Evolutionary conservation across 2,888 invertebrate genomes (phyloP).

Genomic region (Frankliniella fusca): DNA sequence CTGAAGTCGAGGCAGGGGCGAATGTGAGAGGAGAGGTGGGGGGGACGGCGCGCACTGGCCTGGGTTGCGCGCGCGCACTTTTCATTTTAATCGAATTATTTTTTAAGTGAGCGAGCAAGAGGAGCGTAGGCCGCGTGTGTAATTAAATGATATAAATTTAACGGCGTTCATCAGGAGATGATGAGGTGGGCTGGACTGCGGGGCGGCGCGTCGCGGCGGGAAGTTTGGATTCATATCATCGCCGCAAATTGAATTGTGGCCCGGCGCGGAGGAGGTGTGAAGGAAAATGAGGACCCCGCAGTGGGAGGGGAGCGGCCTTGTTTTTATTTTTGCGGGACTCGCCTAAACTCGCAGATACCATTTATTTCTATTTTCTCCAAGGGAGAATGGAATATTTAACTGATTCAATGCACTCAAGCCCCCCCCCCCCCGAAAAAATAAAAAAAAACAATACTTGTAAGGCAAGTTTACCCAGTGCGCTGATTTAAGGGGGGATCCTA

Average conservation of each 20-base stretch:
- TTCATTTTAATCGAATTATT: slow-evolving; percentile 23
- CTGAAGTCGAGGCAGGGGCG: no score
- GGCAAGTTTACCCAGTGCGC: no score
- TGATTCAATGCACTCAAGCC: no score
- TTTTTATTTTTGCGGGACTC: no score
- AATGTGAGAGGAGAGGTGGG: neutral
- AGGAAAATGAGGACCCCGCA: no score
- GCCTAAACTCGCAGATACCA: no score
- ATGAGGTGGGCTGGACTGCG: neutral
- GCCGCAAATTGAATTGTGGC: slow-evolving; percentile 8
- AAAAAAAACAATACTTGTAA: no score
- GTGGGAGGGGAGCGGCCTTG: neutral
- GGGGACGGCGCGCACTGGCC: neutral
- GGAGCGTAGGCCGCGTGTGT: neutral
- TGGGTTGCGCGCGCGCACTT: neutral
- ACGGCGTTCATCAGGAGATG: slow-evolving; percentile 16
- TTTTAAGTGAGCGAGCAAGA: neutral
- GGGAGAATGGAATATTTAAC: no score
- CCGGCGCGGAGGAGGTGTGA: neutral
- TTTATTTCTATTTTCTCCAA: no score
- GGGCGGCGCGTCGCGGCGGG: neutral
- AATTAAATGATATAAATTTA: slow-evolving; percentile 27
- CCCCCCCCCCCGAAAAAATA: no score
- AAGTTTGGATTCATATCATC: neutral
- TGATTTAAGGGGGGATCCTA: no score